These are phyloP conservation scores for Spisula solida DNA, from an alignment of 2,888 invertebrate genomes.

Conservation along the genomic window DNA sequence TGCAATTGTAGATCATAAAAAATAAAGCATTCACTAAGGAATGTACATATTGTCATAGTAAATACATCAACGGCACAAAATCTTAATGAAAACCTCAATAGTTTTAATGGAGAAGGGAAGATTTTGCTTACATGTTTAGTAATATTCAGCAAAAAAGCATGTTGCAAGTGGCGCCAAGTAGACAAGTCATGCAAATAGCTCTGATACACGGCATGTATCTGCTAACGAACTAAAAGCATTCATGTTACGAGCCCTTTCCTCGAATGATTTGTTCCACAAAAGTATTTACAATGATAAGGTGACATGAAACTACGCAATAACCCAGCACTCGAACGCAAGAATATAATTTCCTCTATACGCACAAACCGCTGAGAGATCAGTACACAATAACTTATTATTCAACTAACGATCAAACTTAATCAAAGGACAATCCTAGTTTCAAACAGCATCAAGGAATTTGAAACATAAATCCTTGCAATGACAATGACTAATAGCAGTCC, in stretches of 20 bases:
- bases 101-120: too few species aligned
- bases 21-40: too few species aligned
- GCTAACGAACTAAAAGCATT: background rate
- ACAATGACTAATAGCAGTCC: background rate
- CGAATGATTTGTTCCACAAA: background rate
- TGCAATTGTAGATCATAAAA: too few species aligned
- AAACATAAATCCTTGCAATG: constrained; percentile 34
- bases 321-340: background rate
- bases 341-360: background rate
- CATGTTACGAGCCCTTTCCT: background rate
- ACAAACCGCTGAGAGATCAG: background rate
- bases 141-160: too few species aligned
- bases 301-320: background rate
- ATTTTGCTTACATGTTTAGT: too few species aligned
- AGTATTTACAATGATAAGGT: background rate
- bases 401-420: constrained; percentile 27
- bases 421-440: constrained; percentile 22
- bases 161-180: too few species aligned
- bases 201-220: too few species aligned
- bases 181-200: background rate
- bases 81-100: too few species aligned
- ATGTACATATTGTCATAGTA: too few species aligned
- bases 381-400: constrained; percentile 27
- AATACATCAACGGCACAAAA: too few species aligned
- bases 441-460: constrained; percentile 24